These are phyloP conservation scores for Meteorus colon DNA, from an alignment of 2,888 invertebrate species.

Conservation along the genomic window DNA sequence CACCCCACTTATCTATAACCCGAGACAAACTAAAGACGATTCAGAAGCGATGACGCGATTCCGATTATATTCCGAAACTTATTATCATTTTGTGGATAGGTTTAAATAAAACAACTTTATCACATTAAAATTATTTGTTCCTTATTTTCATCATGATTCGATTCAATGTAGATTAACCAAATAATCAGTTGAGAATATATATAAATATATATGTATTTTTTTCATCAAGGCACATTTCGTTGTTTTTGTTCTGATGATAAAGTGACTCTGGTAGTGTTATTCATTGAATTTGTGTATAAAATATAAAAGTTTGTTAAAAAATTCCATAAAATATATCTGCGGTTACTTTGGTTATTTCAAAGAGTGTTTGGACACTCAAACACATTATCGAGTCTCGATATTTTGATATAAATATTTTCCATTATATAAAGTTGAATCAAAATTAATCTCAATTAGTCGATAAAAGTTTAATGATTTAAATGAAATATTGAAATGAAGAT, in stretches of 20 bases:
- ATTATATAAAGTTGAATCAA: background rate
- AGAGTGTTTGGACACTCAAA: slow-evolving; percentile 6
- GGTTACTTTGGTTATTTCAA: slow-evolving; percentile 41
- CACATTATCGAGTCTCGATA: background rate
- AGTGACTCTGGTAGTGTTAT: background rate
- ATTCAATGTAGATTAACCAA: background rate
- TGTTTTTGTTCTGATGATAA: background rate
- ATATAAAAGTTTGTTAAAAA: slow-evolving; percentile 27
- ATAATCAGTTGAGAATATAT: background rate
- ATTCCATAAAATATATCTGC: slow-evolving; percentile 18
- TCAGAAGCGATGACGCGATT: background rate
- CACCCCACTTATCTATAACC: slow-evolving; percentile 45
- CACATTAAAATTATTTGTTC: slow-evolving; percentile 23
- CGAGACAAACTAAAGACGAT: slow-evolving; percentile 19
- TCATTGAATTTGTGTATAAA: background rate
- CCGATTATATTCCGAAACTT: background rate
- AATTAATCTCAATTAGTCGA: background rate
- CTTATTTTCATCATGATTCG: slow-evolving; percentile 13
- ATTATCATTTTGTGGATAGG: background rate
- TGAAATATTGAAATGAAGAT: slow-evolving; percentile 43
- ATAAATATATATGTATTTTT: background rate
- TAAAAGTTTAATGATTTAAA: background rate
- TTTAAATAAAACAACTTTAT: slow-evolving; percentile 9
- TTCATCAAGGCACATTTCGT: background rate
- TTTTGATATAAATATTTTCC: background rate